These are phyloP conservation scores for Forficula auricularia DNA, from an alignment of 1,140 invertebrate species.

Conservation along the genomic window DNA sequence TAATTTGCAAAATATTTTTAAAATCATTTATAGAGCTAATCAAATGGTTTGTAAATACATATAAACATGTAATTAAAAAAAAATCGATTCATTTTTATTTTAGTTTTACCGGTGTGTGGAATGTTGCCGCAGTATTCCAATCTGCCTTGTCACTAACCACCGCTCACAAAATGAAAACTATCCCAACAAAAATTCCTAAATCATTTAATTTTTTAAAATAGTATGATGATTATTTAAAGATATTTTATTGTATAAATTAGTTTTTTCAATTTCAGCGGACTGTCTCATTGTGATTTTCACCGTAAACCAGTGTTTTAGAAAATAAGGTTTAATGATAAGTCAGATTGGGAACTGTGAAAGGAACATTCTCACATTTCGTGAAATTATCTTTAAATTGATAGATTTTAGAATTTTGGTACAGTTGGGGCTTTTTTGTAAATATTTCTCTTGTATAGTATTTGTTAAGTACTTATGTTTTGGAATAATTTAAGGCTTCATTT, in stretches of 20 bases:
- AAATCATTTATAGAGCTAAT: background rate
- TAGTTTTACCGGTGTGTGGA: slow-evolving; percentile 24
- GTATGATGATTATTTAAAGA: background rate
- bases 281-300: background rate
- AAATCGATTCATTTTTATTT: background rate
- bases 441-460: slow-evolving; percentile 28
- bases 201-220: background rate
- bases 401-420: slow-evolving; percentile 17
- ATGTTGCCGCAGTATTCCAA: slow-evolving; percentile 43
- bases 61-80: slow-evolving; percentile 1
- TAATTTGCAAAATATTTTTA: background rate
- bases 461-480: background rate
- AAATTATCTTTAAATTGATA: too few relatives aligned
- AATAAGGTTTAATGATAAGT: slow-evolving; percentile 22
- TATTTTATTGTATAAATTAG: background rate
- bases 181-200: background rate
- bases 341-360: slow-evolving; percentile 43
- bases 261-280: slow-evolving; percentile 1
- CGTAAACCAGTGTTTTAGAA: background rate
- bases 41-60: slow-evolving; percentile 14
- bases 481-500: slow-evolving; percentile 6
- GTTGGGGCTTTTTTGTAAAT: slow-evolving; percentile 38
- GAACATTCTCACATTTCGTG: slow-evolving; percentile 43
- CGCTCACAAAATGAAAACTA: slow-evolving; percentile 4
- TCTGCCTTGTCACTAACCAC: slow-evolving; percentile 29